phyloP scores from a whole-genome alignment of 2,797 vertebrate species.

The Mus caroli region DNA sequence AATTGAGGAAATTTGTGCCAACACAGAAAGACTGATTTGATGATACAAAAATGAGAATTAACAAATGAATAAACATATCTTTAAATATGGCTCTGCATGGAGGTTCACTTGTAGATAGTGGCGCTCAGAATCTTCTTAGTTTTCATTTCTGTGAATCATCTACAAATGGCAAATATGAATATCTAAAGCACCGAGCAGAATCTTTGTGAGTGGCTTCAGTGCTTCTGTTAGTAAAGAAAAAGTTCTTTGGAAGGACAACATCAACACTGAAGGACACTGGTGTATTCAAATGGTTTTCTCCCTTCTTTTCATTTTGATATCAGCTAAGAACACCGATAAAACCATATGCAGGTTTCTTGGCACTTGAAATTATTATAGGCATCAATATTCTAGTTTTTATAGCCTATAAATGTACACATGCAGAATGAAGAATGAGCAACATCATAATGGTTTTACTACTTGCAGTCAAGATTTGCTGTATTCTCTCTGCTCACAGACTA shows the following conservation, averaged over 20 bases:
- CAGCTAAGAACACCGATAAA: not conserved
- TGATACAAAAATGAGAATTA: conserved; percentile 16
- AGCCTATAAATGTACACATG: not conserved
- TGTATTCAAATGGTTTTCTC: not conserved
- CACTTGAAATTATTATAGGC: not conserved
- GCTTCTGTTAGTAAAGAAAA: conserved; percentile 28
- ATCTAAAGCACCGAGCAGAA: not conserved
- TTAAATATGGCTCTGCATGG: conserved; percentile 12
- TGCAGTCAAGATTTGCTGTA: conserved; percentile 38
- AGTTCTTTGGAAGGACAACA: not conserved
- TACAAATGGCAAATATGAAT: not conserved
- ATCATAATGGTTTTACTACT: not conserved
- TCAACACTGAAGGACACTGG: not conserved
- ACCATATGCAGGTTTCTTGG: not conserved
- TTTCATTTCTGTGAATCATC: not conserved
- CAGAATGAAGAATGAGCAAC: not conserved
- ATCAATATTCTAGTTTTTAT: not conserved
- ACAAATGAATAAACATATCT: not conserved
- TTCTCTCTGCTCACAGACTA: not conserved
- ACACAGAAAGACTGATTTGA: not conserved
- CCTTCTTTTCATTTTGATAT: not conserved
- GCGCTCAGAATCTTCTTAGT: not conserved
- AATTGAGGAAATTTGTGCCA: conserved; percentile 17
- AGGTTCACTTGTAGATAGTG: not conserved
- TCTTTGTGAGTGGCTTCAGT: not conserved